phyloP scores from a whole-genome alignment of 1,140 invertebrate species.

The Arctopsyche grandis region DNA sequence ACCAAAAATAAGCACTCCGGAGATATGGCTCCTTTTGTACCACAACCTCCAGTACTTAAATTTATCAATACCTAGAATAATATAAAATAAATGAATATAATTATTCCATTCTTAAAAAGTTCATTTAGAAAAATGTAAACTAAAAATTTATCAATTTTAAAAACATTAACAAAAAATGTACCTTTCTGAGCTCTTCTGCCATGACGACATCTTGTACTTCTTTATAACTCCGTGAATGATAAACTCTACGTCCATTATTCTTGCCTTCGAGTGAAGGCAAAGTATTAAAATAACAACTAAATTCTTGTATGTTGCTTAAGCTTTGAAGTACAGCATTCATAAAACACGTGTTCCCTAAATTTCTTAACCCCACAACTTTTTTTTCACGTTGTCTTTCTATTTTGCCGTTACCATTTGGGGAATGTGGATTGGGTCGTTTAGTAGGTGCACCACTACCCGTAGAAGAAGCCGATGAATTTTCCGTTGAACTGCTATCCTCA shows the following conservation, averaged over 20 bases:
- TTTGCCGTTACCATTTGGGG: conserved; percentile 58
- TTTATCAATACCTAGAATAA: conserved; percentile 72
- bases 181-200: conserved; percentile 82
- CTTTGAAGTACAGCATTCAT: conserved; percentile 91
- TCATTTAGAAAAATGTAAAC: background rate
- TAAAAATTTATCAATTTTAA: background rate
- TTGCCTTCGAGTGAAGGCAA: conserved; percentile 78
- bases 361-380: conserved; percentile 81
- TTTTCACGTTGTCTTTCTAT: conserved; percentile 66
- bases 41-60: conserved; percentile 73
- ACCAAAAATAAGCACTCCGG: conserved; percentile 84
- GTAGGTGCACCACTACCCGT: conserved; percentile 56
- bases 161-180: conserved; percentile 40
- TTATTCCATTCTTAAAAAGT: background rate
- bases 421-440: conserved; percentile 62
- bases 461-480: conserved; percentile 61
- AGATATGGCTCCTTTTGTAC: conserved; percentile 79
- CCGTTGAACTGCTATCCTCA: conserved; percentile 67
- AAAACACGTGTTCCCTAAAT: conserved; percentile 89
- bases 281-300: conserved; percentile 84
- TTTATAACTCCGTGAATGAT: conserved; percentile 72
- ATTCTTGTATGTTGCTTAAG: conserved; percentile 86
- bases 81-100: conserved; percentile 16
- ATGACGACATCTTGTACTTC: conserved; percentile 75
- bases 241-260: conserved; percentile 70